Conservation (phyloP, 1,140 invertebrate species). For the Adoxophyes honmai region DNA sequence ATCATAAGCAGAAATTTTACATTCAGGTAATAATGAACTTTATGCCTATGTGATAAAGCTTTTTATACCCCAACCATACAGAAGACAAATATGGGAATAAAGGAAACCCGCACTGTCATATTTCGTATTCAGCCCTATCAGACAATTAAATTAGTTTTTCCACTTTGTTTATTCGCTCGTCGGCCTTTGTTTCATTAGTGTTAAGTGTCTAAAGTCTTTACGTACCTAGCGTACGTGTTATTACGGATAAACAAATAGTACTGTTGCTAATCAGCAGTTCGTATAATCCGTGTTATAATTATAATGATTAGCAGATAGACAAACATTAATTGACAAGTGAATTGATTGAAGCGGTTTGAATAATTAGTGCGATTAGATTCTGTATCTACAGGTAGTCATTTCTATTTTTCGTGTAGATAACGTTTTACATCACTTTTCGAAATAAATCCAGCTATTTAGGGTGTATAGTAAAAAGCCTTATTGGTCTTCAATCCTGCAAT, state of each 20-base stretch:
- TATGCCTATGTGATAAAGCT: no score
- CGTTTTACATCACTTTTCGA: background rate
- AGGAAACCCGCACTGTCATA: no score
- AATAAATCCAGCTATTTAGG: no score
- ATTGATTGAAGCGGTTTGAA: background rate
- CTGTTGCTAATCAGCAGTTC: background rate
- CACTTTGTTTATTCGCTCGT: slow-evolving; percentile 5
- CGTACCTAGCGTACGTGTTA: background rate
- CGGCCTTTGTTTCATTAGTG: slow-evolving; percentile 3
- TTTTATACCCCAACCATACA: no score
- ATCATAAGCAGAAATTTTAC: no score
- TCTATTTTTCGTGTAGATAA: no score
- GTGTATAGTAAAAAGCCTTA: no score
- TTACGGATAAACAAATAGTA: background rate
- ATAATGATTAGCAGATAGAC: slow-evolving; percentile 11
- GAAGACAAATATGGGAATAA: no score
- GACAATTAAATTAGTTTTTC: background rate
- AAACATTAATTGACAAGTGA: background rate
- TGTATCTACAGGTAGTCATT: no score
- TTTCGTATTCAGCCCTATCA: no score
- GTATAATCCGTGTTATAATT: background rate
- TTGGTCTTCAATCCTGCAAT: no score
- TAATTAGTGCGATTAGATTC: background rate
- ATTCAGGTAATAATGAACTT: no score
- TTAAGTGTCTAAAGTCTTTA: background rate